phyloP scores from a whole-genome alignment of 2,113 vertebrate genomes.

The Pseudonaja textilis region DNA sequence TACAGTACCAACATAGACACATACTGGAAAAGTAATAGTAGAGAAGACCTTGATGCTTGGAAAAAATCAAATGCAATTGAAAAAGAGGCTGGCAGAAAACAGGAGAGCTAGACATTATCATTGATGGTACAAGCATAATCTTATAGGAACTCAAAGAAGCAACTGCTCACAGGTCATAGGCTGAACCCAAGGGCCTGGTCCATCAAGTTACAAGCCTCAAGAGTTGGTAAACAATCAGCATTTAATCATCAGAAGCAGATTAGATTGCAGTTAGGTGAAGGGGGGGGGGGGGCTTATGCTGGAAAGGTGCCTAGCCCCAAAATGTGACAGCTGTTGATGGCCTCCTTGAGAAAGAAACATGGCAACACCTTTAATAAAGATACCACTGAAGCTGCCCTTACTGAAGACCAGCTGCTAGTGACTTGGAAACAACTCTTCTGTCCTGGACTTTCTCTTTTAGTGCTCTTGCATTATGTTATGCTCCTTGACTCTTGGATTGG shows the following conservation, averaged over 20 bases:
- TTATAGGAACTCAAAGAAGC: background rate
- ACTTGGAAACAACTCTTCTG: background rate
- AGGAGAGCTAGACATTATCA: background rate
- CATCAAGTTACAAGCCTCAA: background rate
- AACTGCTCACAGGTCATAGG: background rate
- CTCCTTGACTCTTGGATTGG: background rate
- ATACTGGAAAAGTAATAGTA: background rate
- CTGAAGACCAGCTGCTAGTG: background rate
- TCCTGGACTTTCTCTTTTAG: background rate
- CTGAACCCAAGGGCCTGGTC: background rate
- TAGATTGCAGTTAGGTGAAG: background rate
- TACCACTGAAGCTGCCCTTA: background rate
- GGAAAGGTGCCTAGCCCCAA: background rate
- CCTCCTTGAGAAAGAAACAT: background rate
- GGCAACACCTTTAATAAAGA: background rate
- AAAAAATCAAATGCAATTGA: background rate
- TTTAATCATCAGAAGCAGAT: background rate
- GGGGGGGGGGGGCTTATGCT: background rate
- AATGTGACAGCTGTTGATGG: background rate
- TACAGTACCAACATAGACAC: background rate
- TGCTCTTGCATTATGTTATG: background rate
- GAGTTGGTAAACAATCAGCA: background rate
- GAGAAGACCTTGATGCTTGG: background rate
- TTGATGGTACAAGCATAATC: background rate
- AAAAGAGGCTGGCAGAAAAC: background rate